Conservation (phyloP, 53 echinoderm and acorn worm species). For the Echinometra lucunter region DNA sequence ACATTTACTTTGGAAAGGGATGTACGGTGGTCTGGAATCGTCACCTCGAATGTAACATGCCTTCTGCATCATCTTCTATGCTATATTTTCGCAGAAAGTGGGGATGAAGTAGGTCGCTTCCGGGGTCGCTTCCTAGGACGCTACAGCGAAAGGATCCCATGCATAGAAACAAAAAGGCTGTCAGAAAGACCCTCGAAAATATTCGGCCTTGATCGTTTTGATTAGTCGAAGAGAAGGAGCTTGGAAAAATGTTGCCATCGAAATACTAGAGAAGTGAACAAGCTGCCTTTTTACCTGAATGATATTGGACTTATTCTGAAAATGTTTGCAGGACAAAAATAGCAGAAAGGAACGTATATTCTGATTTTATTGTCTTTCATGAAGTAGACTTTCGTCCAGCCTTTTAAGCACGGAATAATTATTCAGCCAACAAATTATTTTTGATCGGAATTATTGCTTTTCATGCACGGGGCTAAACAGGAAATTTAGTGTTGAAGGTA, state of each 20-base stretch:
- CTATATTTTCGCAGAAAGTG: no score
- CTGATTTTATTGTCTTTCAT: slow-evolving; percentile 13
- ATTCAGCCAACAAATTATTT: not conserved
- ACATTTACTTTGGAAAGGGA: not conserved
- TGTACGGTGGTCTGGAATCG: not conserved
- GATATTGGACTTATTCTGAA: not conserved
- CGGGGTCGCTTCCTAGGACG: not conserved
- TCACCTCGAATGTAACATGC: not conserved
- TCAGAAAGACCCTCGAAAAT: not conserved
- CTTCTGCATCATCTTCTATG: no score
- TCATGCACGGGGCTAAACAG: not conserved
- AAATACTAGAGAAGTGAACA: no score
- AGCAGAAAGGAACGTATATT: not conserved
- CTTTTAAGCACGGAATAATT: not conserved
- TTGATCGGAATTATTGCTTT: not conserved
- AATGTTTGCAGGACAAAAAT: not conserved
- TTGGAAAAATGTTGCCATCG: no score
- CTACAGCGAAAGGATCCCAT: not conserved
- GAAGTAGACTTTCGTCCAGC: not conserved
- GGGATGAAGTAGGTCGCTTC: no score
- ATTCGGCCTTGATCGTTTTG: not conserved
- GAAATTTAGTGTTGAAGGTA: not conserved
- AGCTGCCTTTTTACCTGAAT: no score
- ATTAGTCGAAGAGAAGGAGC: not conserved
- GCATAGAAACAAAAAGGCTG: not conserved